phyloP scores from a whole-genome alignment of 1,140 invertebrate species.

The Cotesia glomerata region DNA sequence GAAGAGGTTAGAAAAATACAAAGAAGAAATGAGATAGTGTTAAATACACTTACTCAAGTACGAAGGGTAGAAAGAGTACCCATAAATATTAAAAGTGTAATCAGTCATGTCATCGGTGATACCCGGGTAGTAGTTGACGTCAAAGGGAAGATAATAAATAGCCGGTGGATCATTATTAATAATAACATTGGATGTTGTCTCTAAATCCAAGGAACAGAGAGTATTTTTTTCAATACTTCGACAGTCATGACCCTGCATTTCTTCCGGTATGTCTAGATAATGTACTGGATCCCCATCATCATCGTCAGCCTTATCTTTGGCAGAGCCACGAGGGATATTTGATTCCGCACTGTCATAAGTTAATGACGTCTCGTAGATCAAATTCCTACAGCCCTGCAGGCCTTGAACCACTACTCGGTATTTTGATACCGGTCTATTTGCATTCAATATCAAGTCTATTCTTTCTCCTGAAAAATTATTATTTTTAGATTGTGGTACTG shows the following conservation, averaged over 20 bases:
- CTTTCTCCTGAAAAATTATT: constrained; percentile 66
- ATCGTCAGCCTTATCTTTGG: not conserved
- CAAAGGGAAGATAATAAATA: constrained; percentile 40
- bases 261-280: constrained; percentile 19
- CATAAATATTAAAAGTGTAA: constrained; percentile 42
- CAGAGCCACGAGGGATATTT: not conserved
- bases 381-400: constrained; percentile 58
- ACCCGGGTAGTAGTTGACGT: constrained; percentile 36
- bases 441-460: constrained; percentile 67
- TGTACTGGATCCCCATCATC: not conserved
- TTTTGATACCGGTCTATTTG: constrained; percentile 61
- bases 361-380: constrained; percentile 36
- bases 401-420: constrained; percentile 67
- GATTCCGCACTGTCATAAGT: constrained; percentile 32
- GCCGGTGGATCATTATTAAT: not conserved
- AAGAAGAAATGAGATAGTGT: not conserved
- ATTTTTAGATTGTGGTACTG: not conserved
- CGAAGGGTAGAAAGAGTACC: constrained; percentile 40
- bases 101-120: constrained; percentile 47
- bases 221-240: constrained; percentile 27
- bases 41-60: constrained; percentile 43
- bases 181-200: constrained; percentile 5
- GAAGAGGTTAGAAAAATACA: not conserved
- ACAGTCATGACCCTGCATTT: constrained; percentile 37
- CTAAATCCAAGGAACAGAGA: constrained; percentile 43